phyloP scores from a whole-genome alignment of 1,140 invertebrate species.

The Pseudomyrmex sp. region DNA sequence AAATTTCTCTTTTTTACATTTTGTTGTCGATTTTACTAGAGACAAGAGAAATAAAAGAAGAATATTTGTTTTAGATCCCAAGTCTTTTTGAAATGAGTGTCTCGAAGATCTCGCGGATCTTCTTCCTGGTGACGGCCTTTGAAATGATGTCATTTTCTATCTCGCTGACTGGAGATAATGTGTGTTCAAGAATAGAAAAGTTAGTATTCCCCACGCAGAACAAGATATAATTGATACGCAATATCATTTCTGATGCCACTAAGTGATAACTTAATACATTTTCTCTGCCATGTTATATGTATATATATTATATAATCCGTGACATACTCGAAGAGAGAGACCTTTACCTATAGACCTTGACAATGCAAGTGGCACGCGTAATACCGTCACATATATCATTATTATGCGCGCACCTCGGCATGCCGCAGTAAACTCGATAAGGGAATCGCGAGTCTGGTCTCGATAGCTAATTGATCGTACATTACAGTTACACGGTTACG shows the following conservation, averaged over 20 bases:
- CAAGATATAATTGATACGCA: neutral
- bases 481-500: conserved; percentile 87
- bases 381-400: conserved; percentile 31
- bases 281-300: too few species aligned
- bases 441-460: conserved; percentile 31
- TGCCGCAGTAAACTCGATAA: conserved; percentile 50
- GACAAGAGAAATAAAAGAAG: neutral
- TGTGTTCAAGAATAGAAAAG: conserved; percentile 83
- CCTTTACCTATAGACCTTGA: conserved; percentile 57
- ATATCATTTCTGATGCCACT: neutral
- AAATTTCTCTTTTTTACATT: neutral
- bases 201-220: conserved; percentile 71
- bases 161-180: conserved; percentile 79
- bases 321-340: neutral
- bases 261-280: neutral
- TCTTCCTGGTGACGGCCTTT: conserved; percentile 18
- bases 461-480: conserved; percentile 60
- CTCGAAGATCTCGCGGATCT: conserved; percentile 23
- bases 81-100: conserved; percentile 56
- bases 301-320: neutral
- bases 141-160: conserved; percentile 75
- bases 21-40: too few species aligned
- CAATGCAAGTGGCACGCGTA: conserved; percentile 32
- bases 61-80: neutral
- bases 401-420: conserved; percentile 42